Conservation (phyloP, 1,140 invertebrate genomes). For the Aphelenchoides besseyi region DNA sequence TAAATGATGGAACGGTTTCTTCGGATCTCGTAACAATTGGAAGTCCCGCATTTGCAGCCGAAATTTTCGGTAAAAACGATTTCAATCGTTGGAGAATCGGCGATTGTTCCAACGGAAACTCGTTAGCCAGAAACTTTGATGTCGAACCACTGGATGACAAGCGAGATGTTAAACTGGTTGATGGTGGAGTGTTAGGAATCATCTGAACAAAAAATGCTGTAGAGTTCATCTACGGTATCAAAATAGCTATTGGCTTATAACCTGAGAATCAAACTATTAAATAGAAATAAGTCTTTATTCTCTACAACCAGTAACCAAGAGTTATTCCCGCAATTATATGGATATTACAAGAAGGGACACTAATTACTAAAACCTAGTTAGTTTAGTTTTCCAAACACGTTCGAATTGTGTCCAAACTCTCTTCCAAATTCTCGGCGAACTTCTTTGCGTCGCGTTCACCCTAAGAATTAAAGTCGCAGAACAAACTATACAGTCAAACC, state of each 20-base stretch:
- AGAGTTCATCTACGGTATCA: neutral
- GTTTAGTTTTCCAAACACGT: conserved; percentile 7
- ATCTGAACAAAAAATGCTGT: neutral
- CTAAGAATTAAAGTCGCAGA: conserved; percentile 14
- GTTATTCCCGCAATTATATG: neutral
- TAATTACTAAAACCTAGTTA: neutral
- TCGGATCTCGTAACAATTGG: neutral
- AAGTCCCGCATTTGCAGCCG: neutral
- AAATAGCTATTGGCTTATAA: neutral
- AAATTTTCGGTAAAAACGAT: neutral
- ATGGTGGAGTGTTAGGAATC: neutral
- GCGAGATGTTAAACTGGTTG: neutral
- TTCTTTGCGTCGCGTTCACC: conserved; percentile 25
- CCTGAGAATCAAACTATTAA: neutral
- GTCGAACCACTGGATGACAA: neutral
- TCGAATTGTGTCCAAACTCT: conserved; percentile 23
- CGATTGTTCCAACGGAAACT: neutral
- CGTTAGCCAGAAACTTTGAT: neutral
- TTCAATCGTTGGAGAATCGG: neutral
- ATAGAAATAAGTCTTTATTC: no score
- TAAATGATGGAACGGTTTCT: neutral
- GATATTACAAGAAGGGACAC: neutral
- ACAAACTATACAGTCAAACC: conserved; percentile 13
- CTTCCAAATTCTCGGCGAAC: conserved; percentile 25
- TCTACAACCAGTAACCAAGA: no score